Evolutionary conservation across 92 coral and sea anemone genomes (phyloP).

Genomic region (Phenganax subtilis): DNA sequence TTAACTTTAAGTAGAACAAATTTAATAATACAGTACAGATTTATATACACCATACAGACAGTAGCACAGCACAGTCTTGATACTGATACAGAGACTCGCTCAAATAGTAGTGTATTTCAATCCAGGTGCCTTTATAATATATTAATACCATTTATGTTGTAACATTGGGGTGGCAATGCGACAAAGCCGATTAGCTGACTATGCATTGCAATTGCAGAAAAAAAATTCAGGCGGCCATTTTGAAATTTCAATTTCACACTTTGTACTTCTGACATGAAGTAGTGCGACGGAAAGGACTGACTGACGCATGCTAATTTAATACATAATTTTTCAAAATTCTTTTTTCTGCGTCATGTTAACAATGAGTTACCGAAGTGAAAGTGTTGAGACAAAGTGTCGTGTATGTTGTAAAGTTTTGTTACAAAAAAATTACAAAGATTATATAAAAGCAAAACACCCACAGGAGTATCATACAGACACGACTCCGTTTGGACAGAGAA

Average conservation of each 20-base stretch:
- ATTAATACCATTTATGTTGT: neutral
- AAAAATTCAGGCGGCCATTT: slow-evolving; percentile 5
- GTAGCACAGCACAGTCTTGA: neutral
- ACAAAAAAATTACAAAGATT: slow-evolving; percentile 4
- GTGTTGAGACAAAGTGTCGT: neutral
- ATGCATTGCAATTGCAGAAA: too few relatives aligned
- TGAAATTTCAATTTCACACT: neutral
- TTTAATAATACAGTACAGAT: neutral
- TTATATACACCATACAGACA: neutral
- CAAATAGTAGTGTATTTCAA: neutral
- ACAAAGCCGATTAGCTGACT: too few relatives aligned
- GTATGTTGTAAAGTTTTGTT: neutral
- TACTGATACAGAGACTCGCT: neutral
- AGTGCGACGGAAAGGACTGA: neutral
- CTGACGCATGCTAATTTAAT: neutral
- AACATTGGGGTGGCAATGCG: neutral
- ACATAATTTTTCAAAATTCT: neutral
- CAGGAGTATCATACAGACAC: slow-evolving; percentile 1
- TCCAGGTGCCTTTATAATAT: neutral
- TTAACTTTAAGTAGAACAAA: neutral
- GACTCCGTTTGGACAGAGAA: slow-evolving; percentile 8
- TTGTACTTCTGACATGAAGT: slow-evolving; percentile 1
- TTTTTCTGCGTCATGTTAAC: neutral
- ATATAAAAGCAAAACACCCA: slow-evolving; percentile 11
- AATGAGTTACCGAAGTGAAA: neutral